Conservation (phyloP, 2,888 invertebrate genomes). For the Cistogaster globosa region DNA sequence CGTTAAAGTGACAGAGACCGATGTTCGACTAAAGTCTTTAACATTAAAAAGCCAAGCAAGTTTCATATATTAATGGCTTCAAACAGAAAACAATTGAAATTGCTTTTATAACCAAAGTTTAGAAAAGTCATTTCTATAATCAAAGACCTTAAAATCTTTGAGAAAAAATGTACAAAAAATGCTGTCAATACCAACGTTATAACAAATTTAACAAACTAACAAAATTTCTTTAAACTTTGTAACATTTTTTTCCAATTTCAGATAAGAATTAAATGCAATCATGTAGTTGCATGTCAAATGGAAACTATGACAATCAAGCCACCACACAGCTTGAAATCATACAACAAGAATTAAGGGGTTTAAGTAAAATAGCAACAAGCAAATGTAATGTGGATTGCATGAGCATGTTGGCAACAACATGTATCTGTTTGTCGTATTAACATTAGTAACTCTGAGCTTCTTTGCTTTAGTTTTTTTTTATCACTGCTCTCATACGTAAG, state of each 20-base stretch:
- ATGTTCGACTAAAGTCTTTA: no score
- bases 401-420: constrained; percentile 34
- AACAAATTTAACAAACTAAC: not conserved
- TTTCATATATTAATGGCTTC: no score
- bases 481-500: not conserved
- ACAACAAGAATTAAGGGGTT: constrained; percentile 10
- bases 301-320: constrained; percentile 57
- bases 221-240: not conserved
- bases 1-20: no score
- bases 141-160: no score
- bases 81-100: no score
- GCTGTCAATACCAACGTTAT: not conserved
- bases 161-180: not conserved
- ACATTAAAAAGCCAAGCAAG: no score
- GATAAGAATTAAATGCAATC: constrained; percentile 24
- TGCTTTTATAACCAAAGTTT: no score
- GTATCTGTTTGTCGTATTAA: constrained; percentile 14
- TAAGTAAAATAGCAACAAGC: constrained; percentile 18
- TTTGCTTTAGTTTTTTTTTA: not conserved
- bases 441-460: constrained; percentile 13
- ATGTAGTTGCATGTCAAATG: constrained; percentile 38
- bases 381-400: constrained; percentile 7
- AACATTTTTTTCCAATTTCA: not conserved
- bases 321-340: constrained; percentile 41
- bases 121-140: no score